phyloP scores from a whole-genome alignment of 2,888 invertebrate genomes.

The Drosophila subquinaria region DNA sequence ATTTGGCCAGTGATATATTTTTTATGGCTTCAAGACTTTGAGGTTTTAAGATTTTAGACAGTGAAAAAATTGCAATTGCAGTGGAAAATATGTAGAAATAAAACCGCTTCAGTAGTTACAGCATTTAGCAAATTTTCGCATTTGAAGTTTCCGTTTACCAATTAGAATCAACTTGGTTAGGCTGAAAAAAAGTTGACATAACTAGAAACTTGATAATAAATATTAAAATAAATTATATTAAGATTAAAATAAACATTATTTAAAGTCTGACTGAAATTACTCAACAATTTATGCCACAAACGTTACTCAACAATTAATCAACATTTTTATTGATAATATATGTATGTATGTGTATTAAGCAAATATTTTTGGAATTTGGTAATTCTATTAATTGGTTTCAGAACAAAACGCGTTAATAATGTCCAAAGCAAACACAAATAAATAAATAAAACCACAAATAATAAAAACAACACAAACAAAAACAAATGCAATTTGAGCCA shows the following conservation, averaged over 20 bases:
- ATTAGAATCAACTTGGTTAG: background rate
- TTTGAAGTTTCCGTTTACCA: background rate
- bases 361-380: background rate
- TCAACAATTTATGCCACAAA: too few species aligned
- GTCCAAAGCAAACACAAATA: slow-evolving; percentile 57
- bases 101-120: background rate
- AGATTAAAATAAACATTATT: too few species aligned
- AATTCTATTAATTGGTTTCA: slow-evolving; percentile 38
- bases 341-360: background rate
- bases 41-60: background rate
- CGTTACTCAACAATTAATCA: background rate
- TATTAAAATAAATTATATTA: background rate
- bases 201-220: background rate
- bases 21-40: background rate
- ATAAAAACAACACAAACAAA: slow-evolving; percentile 15
- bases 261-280: too few species aligned
- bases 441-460: slow-evolving; percentile 33
- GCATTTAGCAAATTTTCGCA: background rate
- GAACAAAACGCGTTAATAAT: slow-evolving; percentile 57
- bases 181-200: background rate
- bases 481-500: slow-evolving; percentile 67
- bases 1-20: background rate
- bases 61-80: background rate
- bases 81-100: background rate
- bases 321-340: background rate